These are phyloP conservation scores for Microhierax caerulescens DNA, from an alignment of 2,797 vertebrate genomes.

Conservation along the genomic window DNA sequence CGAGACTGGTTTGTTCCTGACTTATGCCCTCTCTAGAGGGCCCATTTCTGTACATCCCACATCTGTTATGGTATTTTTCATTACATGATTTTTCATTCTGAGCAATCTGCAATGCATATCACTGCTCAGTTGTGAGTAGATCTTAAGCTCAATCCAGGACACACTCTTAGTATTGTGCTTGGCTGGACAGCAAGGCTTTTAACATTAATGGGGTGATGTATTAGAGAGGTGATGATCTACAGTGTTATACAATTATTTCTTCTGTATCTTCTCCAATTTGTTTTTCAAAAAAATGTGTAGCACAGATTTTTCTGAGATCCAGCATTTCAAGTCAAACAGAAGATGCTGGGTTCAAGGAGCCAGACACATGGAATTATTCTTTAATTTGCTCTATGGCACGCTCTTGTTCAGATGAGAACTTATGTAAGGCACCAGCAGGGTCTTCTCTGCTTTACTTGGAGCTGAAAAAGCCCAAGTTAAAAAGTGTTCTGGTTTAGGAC, in stretches of 20 bases:
- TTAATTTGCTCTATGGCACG: not conserved
- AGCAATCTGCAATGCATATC: not conserved
- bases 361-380: not conserved
- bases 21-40: rapidly evolving
- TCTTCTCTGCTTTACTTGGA: not conserved
- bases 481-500: not conserved
- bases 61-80: not conserved
- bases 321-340: not conserved
- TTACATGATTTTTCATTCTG: not conserved
- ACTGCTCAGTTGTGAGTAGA: not conserved
- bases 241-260: not conserved
- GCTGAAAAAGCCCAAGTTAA: not conserved
- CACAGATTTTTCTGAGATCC: not conserved
- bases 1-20: rapidly evolving
- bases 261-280: not conserved
- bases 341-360: not conserved
- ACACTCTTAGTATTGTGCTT: not conserved
- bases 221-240: not conserved
- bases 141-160: not conserved
- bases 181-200: not conserved
- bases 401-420: not conserved
- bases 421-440: rapidly evolving
- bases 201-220: not conserved
- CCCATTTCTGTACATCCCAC: not conserved
- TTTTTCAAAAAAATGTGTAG: not conserved